Conservation (phyloP, 2,797 vertebrate species). For the Alosa sapidissima region DNA sequence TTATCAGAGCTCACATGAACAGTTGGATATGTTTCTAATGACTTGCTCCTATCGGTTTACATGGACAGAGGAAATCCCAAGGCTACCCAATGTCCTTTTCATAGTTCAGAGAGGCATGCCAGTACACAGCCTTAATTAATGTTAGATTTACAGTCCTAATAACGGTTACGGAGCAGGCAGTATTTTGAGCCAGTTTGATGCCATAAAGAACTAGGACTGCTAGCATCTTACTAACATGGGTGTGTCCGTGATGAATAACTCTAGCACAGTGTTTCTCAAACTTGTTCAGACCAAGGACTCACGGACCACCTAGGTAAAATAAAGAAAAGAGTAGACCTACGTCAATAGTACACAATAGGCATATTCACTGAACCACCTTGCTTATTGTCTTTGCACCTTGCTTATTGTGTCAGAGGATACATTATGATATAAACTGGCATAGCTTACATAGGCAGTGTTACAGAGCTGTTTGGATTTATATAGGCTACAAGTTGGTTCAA, state of each 20-base stretch:
- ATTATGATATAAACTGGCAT: too few species aligned
- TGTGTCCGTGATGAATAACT: neutral
- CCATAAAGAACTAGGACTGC: neutral
- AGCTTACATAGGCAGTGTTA: too few species aligned
- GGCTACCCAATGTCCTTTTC: neutral
- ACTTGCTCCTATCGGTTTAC: neutral
- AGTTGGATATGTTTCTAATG: slow-evolving; percentile 13
- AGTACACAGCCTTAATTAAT: neutral
- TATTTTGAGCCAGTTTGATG: neutral
- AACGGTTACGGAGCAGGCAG: neutral
- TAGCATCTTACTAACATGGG: neutral
- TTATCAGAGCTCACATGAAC: slow-evolving; percentile 33
- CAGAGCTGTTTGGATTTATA: too few species aligned
- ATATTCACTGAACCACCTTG: too few species aligned
- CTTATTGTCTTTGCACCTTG: too few species aligned
- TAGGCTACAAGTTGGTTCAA: too few species aligned
- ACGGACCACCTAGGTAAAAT: too few species aligned
- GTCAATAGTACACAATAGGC: too few species aligned
- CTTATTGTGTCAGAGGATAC: too few species aligned
- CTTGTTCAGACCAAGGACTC: too few species aligned
- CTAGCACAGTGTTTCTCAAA: neutral
- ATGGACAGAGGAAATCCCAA: neutral
- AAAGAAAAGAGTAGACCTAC: too few species aligned
- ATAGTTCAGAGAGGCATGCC: neutral
- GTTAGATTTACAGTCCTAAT: neutral